A percentile compares a stretch with the other conserved stretches of the same genome.
phyloP scores from a whole-genome alignment of 2,113 vertebrate species.

The Paracanthobrama guichenoti region DNA sequence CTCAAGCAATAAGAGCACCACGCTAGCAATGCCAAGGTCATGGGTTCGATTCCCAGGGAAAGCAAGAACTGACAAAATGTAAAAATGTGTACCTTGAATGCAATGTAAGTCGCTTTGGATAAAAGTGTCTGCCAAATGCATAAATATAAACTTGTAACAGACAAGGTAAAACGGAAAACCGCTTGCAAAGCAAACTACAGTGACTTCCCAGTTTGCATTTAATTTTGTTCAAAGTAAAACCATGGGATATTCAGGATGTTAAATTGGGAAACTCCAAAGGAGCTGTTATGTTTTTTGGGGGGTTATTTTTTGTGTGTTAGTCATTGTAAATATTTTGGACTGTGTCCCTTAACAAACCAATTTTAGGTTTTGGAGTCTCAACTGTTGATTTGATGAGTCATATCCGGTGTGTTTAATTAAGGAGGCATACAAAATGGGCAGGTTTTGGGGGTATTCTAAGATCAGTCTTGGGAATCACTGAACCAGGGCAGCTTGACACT shows the following conservation, averaged over 20 bases:
- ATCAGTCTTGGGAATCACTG: neutral
- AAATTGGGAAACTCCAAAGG: neutral
- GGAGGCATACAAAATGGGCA: neutral
- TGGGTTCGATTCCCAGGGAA: no score
- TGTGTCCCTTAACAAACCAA: neutral
- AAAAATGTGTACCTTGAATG: no score
- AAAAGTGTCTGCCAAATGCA: no score
- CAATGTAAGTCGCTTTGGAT: no score
- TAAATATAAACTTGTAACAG: neutral
- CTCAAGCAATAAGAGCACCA: no score
- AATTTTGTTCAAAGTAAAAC: neutral
- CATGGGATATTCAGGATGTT: neutral
- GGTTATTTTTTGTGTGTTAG: neutral
- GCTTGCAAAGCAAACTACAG: neutral
- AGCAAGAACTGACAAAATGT: no score
- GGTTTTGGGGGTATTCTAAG: neutral
- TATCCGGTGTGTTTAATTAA: neutral
- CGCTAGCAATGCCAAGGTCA: no score
- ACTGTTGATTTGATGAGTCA: neutral
- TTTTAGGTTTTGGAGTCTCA: neutral
- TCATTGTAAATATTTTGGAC: neutral
- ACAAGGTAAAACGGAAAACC: neutral
- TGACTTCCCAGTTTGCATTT: neutral
- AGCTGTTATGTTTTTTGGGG: neutral
- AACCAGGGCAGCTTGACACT: neutral